Base-by-base conservation (phyloP, 2,888 invertebrate species). In the Sinotaia quadrata region DNA sequence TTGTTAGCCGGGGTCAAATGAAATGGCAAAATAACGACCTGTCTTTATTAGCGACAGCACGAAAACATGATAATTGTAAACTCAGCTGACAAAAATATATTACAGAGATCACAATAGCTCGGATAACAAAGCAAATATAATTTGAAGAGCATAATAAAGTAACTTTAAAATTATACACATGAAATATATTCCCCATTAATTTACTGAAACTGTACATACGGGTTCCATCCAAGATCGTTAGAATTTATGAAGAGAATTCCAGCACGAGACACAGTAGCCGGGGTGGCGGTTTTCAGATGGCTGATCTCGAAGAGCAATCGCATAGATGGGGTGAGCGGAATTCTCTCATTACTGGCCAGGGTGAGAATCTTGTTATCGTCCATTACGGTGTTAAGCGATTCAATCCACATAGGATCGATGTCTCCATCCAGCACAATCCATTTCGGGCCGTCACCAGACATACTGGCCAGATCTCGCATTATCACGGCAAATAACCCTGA, bases 361-460 rank as follows among this genome's bases (percentile, higher is more conserved):
- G 98, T 98, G 78, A 98, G 90, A 49, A 96, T 71, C 91, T 98
- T 97, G 87, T 98, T 98, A 87, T 98, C 98, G 88, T 98, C 98
- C 97, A 98, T 98, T 8, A 98, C 97, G 0, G 97, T 98, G 87
- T 98, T 98, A 67, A 98, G 90, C 15, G 97, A 97, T 87, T 98
- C 97, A 80, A 98, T 97, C 96, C 96, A 96, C 97, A 97, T 97
- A 0, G 97, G 97, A 91, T 98, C 97, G 80, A 98, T 98, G 85
- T 97, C 97, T 41, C 97, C 97, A 88, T 98, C 98, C 67, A 98
- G 90, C 60, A 98, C 92, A 79, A 98, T 96, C 97, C 98, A 98
- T 88, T 96, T 97, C 0, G 89, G 89, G 0, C 88, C 87, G 82
- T 97, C 97, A 0, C 94, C 93, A 12, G 91, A 90, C 78, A 95